These are phyloP conservation scores for Cantharis lateralis DNA, from an alignment of 2,888 invertebrate species.

Conservation along the genomic window DNA sequence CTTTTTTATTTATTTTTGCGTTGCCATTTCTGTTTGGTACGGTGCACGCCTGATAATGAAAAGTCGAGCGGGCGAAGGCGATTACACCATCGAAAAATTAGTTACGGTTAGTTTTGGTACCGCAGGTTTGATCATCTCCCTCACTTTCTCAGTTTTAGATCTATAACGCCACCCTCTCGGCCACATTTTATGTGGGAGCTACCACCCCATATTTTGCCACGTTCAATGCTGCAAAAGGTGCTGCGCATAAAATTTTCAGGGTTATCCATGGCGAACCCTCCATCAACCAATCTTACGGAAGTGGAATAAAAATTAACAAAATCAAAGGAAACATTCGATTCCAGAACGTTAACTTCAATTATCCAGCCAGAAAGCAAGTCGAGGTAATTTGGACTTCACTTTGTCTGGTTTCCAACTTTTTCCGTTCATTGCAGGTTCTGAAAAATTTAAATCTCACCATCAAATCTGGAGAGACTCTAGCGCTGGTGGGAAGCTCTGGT, in stretches of 20 bases:
- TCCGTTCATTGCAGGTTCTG: conserved; percentile 56
- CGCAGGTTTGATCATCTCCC: background rate
- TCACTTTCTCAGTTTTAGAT: background rate
- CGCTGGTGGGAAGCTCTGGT: conserved; percentile 73
- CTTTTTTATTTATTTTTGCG: background rate
- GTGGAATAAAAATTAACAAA: conserved; percentile 40
- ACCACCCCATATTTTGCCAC: background rate
- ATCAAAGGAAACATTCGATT: background rate
- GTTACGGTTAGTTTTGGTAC: background rate
- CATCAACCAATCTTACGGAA: conserved; percentile 55
- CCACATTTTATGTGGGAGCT: background rate
- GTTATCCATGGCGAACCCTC: background rate
- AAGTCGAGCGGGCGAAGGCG: background rate
- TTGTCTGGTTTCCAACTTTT: too few relatives aligned
- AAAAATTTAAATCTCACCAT: conserved; percentile 69
- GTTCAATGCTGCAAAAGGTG: background rate
- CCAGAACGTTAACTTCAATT: background rate
- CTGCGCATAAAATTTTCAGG: background rate
- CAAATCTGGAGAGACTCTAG: conserved; percentile 74
- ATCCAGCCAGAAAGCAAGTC: background rate
- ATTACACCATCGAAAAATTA: background rate
- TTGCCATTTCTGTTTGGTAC: background rate
- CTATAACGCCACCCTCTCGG: background rate
- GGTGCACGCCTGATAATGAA: background rate
- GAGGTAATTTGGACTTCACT: conserved; percentile 45